These are phyloP conservation scores for Lytechinus pictus DNA, from an alignment of 35 echinoderm and acorn worm species.

Conservation along the genomic window DNA sequence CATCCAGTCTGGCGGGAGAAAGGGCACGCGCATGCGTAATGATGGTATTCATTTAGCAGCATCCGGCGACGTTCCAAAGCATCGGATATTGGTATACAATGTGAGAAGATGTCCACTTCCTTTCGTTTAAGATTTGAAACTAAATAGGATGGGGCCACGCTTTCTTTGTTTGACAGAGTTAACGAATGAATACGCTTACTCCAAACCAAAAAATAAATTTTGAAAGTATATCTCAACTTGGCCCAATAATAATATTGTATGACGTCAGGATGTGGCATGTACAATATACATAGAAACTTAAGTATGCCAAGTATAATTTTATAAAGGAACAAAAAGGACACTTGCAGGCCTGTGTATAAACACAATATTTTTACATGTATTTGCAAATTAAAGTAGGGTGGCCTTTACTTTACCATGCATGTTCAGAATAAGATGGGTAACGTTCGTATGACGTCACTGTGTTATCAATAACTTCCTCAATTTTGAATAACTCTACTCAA, in stretches of 20 bases:
- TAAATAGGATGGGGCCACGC: background rate
- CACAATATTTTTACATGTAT: background rate
- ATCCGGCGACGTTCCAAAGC: slow-evolving; percentile 31
- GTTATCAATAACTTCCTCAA: background rate
- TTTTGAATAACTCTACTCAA: background rate
- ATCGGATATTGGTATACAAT: slow-evolving; percentile 39
- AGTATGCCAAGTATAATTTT: too few species aligned
- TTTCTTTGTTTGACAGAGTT: slow-evolving; percentile 15
- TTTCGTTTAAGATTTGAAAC: slow-evolving; percentile 8
- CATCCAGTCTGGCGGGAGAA: background rate
- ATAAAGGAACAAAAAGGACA: too few species aligned
- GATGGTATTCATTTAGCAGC: background rate
- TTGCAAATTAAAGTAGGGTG: too few species aligned
- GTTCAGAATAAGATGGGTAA: background rate
- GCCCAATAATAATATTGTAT: too few species aligned
- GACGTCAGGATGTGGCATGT: too few species aligned
- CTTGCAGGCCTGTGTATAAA: background rate
- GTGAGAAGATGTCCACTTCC: background rate
- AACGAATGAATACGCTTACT: background rate
- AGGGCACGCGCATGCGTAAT: slow-evolving; percentile 34
- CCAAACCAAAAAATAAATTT: background rate
- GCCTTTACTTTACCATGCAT: too few species aligned
- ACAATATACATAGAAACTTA: too few species aligned
- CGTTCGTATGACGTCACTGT: background rate
- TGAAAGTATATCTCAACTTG: too few species aligned